These are phyloP conservation scores for Syngnathus scovelli DNA, from an alignment of 2,113 vertebrate species.

Conservation along the genomic window DNA sequence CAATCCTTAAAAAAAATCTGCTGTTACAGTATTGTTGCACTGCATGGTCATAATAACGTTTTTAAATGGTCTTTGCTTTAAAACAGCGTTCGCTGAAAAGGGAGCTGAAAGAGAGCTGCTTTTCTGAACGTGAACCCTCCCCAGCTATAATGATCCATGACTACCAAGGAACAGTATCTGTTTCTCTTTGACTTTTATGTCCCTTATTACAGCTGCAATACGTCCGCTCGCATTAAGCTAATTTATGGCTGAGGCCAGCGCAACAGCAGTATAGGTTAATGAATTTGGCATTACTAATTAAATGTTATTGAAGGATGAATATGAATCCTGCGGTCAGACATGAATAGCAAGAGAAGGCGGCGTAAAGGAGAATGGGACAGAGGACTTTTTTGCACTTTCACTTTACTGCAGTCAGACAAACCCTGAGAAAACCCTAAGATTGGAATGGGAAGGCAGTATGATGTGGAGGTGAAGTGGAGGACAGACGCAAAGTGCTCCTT, in stretches of 20 bases:
- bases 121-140: conserved; percentile 33
- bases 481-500: conserved; percentile 22
- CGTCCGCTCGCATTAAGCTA: conserved; percentile 73
- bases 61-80: conserved; percentile 11
- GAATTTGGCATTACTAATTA: conserved; percentile 97
- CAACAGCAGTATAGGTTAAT: conserved; percentile 87
- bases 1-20: conserved; percentile 5
- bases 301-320: conserved; percentile 92
- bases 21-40: conserved; percentile 8
- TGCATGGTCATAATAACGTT: conserved; percentile 19
- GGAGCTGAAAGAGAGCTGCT: conserved; percentile 25
- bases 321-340: conserved; percentile 85
- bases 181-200: conserved; percentile 74
- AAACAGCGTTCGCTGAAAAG: conserved; percentile 25
- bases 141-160: conserved; percentile 65
- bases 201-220: conserved; percentile 75
- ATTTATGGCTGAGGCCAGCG: conserved; percentile 72
- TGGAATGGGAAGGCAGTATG: conserved; percentile 18
- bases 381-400: conserved; percentile 41
- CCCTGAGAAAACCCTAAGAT: conserved; percentile 24
- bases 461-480: conserved; percentile 41
- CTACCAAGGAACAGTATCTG: conserved; percentile 51
- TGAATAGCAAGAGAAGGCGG: conserved; percentile 26
- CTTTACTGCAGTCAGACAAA: conserved; percentile 12
- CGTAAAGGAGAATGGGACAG: conserved; percentile 32